Evolutionary conservation across 2,113 vertebrate genomes (phyloP).

Genomic region (Amia ocellicauda): DNA sequence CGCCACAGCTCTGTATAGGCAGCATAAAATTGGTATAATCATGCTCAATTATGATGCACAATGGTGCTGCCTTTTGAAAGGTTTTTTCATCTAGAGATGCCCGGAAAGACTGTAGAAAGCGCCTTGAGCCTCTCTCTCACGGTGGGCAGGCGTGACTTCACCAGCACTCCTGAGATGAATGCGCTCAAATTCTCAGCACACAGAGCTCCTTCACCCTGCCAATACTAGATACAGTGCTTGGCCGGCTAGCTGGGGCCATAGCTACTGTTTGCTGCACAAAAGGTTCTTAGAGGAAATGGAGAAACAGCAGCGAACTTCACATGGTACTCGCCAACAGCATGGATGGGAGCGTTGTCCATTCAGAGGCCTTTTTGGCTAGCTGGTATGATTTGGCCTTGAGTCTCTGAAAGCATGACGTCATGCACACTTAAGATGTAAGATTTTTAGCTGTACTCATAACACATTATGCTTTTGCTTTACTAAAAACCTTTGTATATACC

Average conservation of each 20-base stretch:
- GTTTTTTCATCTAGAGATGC: conserved; percentile 66
- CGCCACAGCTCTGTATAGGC: conserved; percentile 61
- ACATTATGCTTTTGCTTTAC: too few species aligned
- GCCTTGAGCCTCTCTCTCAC: conserved; percentile 67
- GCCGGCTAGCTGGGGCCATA: conserved; percentile 59
- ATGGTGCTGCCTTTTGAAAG: conserved; percentile 65
- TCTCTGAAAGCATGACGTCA: too few species aligned
- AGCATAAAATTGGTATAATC: conserved; percentile 75
- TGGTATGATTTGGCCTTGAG: not conserved
- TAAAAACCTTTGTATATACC: too few species aligned
- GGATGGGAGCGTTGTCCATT: conserved; percentile 47
- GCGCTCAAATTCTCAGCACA: conserved; percentile 60
- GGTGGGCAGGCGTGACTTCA: conserved; percentile 75
- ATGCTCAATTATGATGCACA: conserved; percentile 69
- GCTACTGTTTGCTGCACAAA: conserved; percentile 70
- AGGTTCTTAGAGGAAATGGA: conserved; percentile 61
- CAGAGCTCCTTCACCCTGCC: conserved; percentile 22
- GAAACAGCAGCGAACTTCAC: conserved; percentile 70
- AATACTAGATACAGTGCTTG: conserved; percentile 59
- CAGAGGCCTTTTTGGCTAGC: conserved; percentile 50
- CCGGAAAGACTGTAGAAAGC: conserved; percentile 44
- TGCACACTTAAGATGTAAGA: too few species aligned
- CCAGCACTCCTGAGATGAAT: conserved; percentile 49
- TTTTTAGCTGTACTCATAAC: too few species aligned
- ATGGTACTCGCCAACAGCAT: conserved; percentile 64